Evolutionary conservation across 2,113 vertebrate species (phyloP).

Genomic region (Pongo abelii): DNA sequence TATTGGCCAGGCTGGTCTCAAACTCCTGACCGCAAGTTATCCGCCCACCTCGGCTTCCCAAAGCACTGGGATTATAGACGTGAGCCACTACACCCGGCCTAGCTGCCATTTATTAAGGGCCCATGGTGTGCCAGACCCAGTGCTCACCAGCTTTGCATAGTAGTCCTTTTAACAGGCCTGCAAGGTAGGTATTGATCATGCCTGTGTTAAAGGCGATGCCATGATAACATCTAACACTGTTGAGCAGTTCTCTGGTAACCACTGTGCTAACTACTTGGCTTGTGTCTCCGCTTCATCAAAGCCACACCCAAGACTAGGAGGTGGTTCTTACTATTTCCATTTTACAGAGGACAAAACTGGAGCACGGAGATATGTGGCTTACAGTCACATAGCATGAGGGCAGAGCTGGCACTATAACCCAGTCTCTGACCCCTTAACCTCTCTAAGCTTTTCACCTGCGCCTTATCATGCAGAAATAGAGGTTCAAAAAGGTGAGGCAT

Average conservation of each 20-base stretch:
- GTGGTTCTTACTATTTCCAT: not conserved
- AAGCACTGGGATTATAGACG: too few species aligned
- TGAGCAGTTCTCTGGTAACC: not conserved
- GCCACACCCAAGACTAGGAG: not conserved
- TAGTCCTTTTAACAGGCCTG: not conserved
- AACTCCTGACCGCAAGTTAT: too few species aligned
- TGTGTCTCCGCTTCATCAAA: rapidly evolving
- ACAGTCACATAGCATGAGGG: not conserved
- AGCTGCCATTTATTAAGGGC: not conserved
- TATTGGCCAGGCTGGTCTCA: too few species aligned
- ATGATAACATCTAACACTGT: rapidly evolving
- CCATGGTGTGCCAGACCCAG: not conserved
- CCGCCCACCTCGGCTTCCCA: too few species aligned
- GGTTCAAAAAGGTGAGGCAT: too few species aligned
- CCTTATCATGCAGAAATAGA: not conserved
- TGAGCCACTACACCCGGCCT: too few species aligned
- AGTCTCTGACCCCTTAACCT: not conserved
- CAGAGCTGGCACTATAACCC: not conserved
- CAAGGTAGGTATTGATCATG: not conserved
- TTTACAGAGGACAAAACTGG: not conserved
- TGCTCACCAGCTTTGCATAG: rapidly evolving
- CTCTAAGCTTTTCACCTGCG: not conserved
- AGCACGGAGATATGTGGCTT: too few species aligned
- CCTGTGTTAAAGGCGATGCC: not conserved
- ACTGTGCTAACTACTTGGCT: not conserved